Evolutionary conservation across 2,888 invertebrate genomes (phyloP).

Genomic region (Endotricha flammealis): DNA sequence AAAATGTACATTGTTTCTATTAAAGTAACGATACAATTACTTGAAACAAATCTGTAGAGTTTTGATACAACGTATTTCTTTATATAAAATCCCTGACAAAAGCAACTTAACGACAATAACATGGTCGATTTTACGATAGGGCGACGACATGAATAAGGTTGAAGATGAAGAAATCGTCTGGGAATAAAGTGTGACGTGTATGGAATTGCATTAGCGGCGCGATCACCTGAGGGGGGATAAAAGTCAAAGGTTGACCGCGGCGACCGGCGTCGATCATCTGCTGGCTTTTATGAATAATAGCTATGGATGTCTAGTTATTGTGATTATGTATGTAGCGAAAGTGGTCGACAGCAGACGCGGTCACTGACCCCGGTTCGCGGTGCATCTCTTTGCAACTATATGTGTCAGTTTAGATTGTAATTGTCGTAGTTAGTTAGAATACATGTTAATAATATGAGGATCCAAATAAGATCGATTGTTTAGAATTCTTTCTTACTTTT

Average conservation of each 20-base stretch:
- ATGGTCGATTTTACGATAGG: too few relatives aligned
- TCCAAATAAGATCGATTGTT: too few relatives aligned
- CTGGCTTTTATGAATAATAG: conserved; percentile 19
- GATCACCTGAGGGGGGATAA: conserved; percentile 15
- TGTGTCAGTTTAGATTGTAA: too few relatives aligned
- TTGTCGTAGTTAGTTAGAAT: too few relatives aligned
- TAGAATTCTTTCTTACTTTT: too few relatives aligned
- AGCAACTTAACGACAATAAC: not conserved
- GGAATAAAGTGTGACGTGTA: conserved; percentile 10
- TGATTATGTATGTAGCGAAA: conserved; percentile 55
- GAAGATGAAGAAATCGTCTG: conserved; percentile 6
- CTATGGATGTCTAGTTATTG: conserved; percentile 14
- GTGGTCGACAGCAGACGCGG: conserved; percentile 40
- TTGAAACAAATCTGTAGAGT: not conserved
- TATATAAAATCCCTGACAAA: not conserved
- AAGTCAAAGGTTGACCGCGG: conserved; percentile 25
- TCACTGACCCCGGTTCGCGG: conserved; percentile 47
- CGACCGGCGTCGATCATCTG: conserved; percentile 16
- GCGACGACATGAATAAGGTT: too few relatives aligned
- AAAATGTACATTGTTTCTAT: conserved; percentile 1
- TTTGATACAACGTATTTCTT: too few relatives aligned
- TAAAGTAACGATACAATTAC: conserved; percentile 1
- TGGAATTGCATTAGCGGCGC: conserved; percentile 17
- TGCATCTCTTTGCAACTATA: conserved; percentile 41
- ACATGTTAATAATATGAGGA: too few relatives aligned